Conservation (phyloP, 2,113 vertebrate species). For the Rattus rattus region DNA sequence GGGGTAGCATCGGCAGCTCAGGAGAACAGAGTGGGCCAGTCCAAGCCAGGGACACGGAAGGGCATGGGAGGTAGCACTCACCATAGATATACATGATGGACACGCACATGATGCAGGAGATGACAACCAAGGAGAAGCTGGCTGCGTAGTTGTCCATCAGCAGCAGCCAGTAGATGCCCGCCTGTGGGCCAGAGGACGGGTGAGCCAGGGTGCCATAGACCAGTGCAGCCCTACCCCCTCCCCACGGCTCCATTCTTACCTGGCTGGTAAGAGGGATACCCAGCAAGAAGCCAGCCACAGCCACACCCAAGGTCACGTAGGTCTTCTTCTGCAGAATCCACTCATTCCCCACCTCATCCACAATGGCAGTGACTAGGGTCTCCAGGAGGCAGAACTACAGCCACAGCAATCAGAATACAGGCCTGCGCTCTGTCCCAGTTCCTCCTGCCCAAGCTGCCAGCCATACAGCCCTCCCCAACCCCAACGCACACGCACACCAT, state of each 20-base stretch:
- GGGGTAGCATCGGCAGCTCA: neutral
- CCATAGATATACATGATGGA: conserved; percentile 98
- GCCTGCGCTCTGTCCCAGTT: rapidly evolving
- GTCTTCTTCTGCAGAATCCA: conserved; percentile 97
- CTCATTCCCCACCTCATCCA: conserved; percentile 97
- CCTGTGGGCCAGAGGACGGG: conserved; percentile 84
- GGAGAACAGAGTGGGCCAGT: neutral
- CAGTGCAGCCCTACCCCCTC: neutral
- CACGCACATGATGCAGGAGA: conserved; percentile 99
- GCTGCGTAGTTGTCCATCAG: conserved; percentile 99
- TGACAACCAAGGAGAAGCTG: conserved; percentile 98
- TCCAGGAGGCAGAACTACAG: conserved; percentile 96
- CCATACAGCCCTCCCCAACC: rapidly evolving
- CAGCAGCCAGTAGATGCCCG: conserved; percentile 98
- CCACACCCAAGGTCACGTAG: conserved; percentile 93
- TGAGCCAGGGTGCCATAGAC: neutral
- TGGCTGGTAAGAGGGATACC: conserved; percentile 95
- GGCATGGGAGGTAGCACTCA: conserved; percentile 81
- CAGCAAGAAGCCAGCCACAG: conserved; percentile 93
- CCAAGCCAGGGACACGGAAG: rapidly evolving
- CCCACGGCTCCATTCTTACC: conserved; percentile 83
- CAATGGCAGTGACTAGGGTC: conserved; percentile 96
- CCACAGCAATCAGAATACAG: neutral
- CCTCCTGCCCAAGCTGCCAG: neutral
- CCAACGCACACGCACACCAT: neutral